Evolutionary conservation across 2,797 vertebrate genomes (phyloP), one percentile per base, ranked within the genome.

Genomic region (Tenualosa ilisha): DNA sequence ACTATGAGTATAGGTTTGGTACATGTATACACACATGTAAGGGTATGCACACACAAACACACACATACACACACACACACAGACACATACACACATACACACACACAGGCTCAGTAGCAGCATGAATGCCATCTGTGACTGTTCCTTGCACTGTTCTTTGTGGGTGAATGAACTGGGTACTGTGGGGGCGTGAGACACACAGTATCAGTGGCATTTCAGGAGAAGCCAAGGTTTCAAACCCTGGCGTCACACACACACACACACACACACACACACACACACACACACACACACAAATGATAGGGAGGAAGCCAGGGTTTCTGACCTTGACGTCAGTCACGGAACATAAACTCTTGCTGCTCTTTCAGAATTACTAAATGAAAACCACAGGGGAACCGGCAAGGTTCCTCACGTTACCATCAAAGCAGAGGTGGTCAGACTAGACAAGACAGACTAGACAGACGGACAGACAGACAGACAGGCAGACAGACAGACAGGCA

Each of bases 241-340:
- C 54, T 56, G 54, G 4, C 17, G 54, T 56, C n/a, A 63, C 22
- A 63, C 59, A 63, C 59, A 63, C n/a, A 24, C 59, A 63, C 22
- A 63, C 59, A 61, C 56, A 61, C 24, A 68, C 26, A 37, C 65
- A 68, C 26, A 68, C 65, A 68, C 65, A 68, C 65, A 68, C 24
- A 37, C 63, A 31, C 63, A 68, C 63, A 31, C 26, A 68, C 63
- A 68, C 68, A 40, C 15, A 40, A 15, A 54, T 54, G 53, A 54
- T 54, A 54, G 6, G 56, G 20, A n/a, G 56, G 56, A 61, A 61
- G 56, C 50, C 65, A 37, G 46, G 46, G 46, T 49, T 49, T 49
- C 46, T 5, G 46, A 49, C 54, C 54, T 4, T 61, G 59, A 24
- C n/a, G 20, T 61, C n/a, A 61, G 8, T 20, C 68, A 13, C 15